These are phyloP conservation scores for Eilema sororculum DNA, from an alignment of 2,888 invertebrate genomes.

Conservation along the genomic window DNA sequence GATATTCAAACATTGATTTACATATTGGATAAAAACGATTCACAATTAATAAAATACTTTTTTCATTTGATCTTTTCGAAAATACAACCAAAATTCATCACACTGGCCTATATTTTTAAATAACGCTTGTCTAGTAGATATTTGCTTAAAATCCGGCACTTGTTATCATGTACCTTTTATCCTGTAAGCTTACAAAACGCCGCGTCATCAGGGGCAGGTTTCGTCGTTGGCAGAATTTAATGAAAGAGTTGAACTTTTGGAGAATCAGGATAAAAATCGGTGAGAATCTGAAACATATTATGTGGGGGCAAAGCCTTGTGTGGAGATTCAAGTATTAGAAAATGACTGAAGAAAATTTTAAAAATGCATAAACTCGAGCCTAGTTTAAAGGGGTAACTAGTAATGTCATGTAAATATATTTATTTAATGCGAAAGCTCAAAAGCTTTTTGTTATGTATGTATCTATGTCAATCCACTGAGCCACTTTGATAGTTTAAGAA, in stretches of 20 bases:
- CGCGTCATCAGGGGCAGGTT: constrained; percentile 47
- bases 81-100: not conserved
- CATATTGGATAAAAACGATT: not conserved
- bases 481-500: no score
- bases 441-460: no score
- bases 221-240: constrained; percentile 43
- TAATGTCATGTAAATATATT: no score
- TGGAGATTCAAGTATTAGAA: not conserved
- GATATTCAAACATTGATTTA: no score
- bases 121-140: constrained; percentile 28
- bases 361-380: no score
- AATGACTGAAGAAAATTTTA: not conserved
- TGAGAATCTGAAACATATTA: not conserved
- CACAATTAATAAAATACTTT: not conserved
- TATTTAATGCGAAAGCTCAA: no score
- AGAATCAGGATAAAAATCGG: not conserved
- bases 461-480: no score
- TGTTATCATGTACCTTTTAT: constrained; percentile 43
- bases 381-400: no score
- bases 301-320: not conserved
- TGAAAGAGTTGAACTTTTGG: constrained; percentile 12
- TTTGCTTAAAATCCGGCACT: constrained; percentile 39
- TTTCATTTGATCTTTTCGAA: not conserved
- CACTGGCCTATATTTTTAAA: constrained; percentile 23
- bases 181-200: constrained; percentile 41